Conservation (phyloP, 2,888 invertebrate species). For the Capitulum mitella region DNA sequence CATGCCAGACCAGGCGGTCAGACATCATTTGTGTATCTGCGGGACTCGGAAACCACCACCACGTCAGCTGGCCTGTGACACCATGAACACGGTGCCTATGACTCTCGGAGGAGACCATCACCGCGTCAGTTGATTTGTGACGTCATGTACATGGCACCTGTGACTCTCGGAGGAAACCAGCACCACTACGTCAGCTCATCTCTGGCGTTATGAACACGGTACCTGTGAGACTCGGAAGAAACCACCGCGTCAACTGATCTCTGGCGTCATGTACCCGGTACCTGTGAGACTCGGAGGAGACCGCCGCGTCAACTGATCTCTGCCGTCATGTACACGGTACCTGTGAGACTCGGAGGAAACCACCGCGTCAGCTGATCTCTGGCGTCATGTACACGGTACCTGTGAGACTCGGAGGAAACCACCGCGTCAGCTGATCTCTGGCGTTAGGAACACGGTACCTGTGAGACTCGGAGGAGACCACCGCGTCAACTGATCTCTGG, state of each 20-base stretch:
- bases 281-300: not conserved
- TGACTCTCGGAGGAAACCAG: conserved; percentile 75
- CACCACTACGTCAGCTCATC: conserved; percentile 63
- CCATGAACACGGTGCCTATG: not conserved
- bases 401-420: conserved; percentile 72
- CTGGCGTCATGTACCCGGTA: too few relatives aligned
- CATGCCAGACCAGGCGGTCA: too few relatives aligned
- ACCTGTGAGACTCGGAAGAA: too few relatives aligned
- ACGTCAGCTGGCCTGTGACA: too few relatives aligned
- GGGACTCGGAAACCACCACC: not conserved
- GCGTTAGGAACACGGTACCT: too few relatives aligned
- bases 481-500: too few relatives aligned
- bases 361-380: too few relatives aligned
- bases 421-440: conserved; percentile 63
- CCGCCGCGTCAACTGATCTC: too few relatives aligned
- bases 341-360: not conserved
- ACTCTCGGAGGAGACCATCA: not conserved
- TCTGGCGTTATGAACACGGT: too few relatives aligned
- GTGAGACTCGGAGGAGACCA: not conserved
- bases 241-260: too few relatives aligned
- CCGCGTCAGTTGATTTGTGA: too few relatives aligned
- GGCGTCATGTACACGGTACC: conserved; percentile 46
- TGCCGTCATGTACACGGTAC: not conserved
- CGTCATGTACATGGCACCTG: conserved; percentile 46
- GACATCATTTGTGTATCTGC: too few relatives aligned